These are phyloP conservation scores for Arenaria interpres DNA, from an alignment of 2,113 vertebrate species.

Conservation along the genomic window DNA sequence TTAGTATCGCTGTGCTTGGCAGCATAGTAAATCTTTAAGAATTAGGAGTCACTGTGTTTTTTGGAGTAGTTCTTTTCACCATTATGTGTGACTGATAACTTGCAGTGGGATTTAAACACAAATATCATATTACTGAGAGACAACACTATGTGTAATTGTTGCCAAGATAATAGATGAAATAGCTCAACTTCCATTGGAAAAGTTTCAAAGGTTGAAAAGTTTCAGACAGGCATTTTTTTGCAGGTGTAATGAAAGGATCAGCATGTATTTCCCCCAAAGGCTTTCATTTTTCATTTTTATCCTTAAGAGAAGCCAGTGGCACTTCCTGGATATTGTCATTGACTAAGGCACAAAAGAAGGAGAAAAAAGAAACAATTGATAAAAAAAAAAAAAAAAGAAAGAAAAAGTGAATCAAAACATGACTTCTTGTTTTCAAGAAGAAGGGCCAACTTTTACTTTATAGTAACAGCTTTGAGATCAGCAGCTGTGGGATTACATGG, in stretches of 20 bases:
- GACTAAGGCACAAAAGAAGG: conserved; percentile 66
- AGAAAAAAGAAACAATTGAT: conserved; percentile 66
- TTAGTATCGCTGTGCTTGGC: conserved; percentile 53
- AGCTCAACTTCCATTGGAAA: conserved; percentile 58
- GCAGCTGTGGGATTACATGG: conserved; percentile 80
- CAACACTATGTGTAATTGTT: conserved; percentile 42
- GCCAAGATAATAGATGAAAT: conserved; percentile 64
- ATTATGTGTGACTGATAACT: conserved; percentile 29
- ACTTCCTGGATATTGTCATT: conserved; percentile 68
- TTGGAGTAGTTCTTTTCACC: conserved; percentile 40
- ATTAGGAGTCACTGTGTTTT: conserved; percentile 36
- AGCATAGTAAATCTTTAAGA: conserved; percentile 59
- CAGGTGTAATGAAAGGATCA: conserved; percentile 70
- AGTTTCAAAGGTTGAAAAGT: conserved; percentile 72
- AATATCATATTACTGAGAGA: conserved; percentile 23
- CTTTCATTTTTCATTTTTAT: conserved; percentile 69
- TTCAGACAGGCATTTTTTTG: conserved; percentile 63
- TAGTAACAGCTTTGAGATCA: conserved; percentile 83
- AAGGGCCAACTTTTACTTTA: conserved; percentile 82
- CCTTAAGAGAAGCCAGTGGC: conserved; percentile 69
- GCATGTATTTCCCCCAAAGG: conserved; percentile 66
- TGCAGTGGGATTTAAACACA: conserved; percentile 45
- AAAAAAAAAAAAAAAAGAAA: conserved; percentile 53
- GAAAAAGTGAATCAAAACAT: conserved; percentile 72
- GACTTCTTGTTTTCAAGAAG: conserved; percentile 79